These are phyloP conservation scores for Phlogophora meticulosa DNA, from an alignment of 2,888 invertebrate species.

Conservation along the genomic window DNA sequence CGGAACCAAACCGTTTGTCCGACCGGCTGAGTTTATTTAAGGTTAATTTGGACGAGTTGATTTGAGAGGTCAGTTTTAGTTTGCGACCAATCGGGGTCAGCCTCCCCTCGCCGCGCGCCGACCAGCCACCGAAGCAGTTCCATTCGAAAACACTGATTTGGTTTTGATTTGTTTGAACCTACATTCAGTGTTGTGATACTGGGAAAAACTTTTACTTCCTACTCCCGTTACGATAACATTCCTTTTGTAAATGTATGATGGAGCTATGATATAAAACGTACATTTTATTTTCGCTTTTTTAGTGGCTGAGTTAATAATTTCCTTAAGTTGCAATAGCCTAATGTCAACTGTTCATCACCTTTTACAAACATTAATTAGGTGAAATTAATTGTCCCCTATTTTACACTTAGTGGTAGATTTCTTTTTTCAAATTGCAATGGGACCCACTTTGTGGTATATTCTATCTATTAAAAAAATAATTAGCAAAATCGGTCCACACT, in stretches of 20 bases:
- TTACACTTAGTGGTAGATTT: too few species aligned
- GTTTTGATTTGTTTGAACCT: constrained; percentile 62
- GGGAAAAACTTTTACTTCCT: constrained; percentile 40
- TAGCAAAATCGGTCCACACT: too few species aligned
- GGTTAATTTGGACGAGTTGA: constrained; percentile 84
- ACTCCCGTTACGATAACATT: constrained; percentile 14
- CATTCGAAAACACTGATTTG: constrained; percentile 68
- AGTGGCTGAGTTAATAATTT: too few species aligned
- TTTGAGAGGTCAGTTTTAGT: constrained; percentile 81
- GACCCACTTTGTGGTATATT: too few species aligned
- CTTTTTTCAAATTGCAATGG: too few species aligned
- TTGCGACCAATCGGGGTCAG: constrained; percentile 75
- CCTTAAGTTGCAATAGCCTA: too few species aligned
- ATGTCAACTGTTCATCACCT: too few species aligned
- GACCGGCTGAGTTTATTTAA: constrained; percentile 82
- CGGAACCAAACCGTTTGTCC: constrained; percentile 53
- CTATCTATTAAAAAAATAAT: too few species aligned
- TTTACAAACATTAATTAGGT: too few species aligned
- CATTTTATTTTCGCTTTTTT: too few species aligned
- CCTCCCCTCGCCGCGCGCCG: constrained; percentile 53
- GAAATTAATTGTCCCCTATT: too few species aligned
- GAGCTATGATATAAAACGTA: too few species aligned
- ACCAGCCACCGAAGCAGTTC: constrained; percentile 61
- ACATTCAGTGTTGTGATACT: constrained; percentile 54
- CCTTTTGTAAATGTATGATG: background rate